Evolutionary conservation across 1,140 invertebrate genomes (phyloP), one percentile per base, ranked within the genome.

Genomic region (Brachionus angularis): DNA sequence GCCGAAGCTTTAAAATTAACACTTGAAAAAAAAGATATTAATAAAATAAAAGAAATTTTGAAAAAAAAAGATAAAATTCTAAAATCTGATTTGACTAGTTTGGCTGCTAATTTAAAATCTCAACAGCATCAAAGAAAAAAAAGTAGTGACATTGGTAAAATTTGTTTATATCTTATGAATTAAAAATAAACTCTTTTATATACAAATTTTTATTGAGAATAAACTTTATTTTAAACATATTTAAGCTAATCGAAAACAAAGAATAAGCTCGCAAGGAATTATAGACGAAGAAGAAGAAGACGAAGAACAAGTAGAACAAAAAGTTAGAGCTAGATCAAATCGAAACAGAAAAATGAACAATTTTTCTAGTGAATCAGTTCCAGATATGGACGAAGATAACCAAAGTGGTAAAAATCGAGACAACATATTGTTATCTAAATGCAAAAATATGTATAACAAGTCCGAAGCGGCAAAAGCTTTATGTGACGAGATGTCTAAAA

Each of bases 31-130:
- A 67, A 33, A 7, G 62, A 67, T 31, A 67, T 67, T 27, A 67
- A 50, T n/a, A 47, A 67, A 12, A 67, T 67, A 8, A 67, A 67
- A 34, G 42, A 67, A 12, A 34, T 67, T 29, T 47, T 67, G 23
- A 67, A 67, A 50, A 67, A 67, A 47, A 67, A 67, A 23, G 62
- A 67, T 33, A 46, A 50, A 47, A 50, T 39, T 47, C 33, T 46
- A 8, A 67, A 67, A 67, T 25, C n/a, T 39, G 53, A 58, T 25
- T 67, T 46, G 62, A 67, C 62, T 3, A 67, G 36, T 34, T 67
- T 46, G 27, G 47, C 46, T 34, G 62, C 23, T 7, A 67, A 27
- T 2, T 31, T 29, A 42, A 25, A 67, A 34, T 31, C 23, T 34
- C 4, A 31, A n/a, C 18, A 67, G 47, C 21, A 33, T 50, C 21